Evolutionary conservation across 2,797 vertebrate species (phyloP).

Genomic region (Nannoperca obscura): DNA sequence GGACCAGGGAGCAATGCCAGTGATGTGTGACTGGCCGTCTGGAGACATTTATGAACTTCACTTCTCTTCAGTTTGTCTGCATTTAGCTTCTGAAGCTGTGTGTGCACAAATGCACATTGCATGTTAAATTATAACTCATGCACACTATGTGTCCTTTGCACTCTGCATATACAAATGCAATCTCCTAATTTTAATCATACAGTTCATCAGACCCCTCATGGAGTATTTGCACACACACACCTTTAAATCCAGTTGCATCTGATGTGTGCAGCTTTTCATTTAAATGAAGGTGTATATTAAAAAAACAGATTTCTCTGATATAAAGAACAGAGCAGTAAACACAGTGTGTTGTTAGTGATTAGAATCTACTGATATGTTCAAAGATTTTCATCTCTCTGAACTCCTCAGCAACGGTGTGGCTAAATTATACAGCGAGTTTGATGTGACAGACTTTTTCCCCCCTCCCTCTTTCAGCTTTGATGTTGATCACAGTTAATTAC

Average conservation of each 20-base stretch:
- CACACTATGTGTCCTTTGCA: constrained; percentile 1
- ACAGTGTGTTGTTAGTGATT: constrained; percentile 61
- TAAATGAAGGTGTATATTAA: constrained; percentile 1
- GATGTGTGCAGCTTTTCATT: constrained; percentile 17
- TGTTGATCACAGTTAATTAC: constrained; percentile 78
- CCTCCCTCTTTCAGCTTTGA: constrained; percentile 63
- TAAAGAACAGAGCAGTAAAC: constrained; percentile 27
- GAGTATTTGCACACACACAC: constrained; percentile 7
- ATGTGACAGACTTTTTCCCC: constrained; percentile 43
- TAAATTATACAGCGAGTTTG: constrained; percentile 62
- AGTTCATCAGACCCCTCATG: not conserved
- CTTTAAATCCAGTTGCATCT: constrained; percentile 15
- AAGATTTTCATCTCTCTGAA: constrained; percentile 67
- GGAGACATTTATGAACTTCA: not conserved
- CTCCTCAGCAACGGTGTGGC: constrained; percentile 49
- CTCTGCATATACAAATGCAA: not conserved
- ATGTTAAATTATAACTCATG: not conserved
- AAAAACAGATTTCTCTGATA: constrained; percentile 30
- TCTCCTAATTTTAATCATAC: not conserved
- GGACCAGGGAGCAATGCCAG: not conserved
- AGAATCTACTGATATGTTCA: constrained; percentile 65
- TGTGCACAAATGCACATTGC: not conserved
- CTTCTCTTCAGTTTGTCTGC: not conserved
- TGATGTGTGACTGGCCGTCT: constrained; percentile 34
- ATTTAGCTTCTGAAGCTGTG: not conserved